These are phyloP conservation scores for Cydia amplana DNA, from an alignment of 1,140 invertebrate genomes.

Conservation along the genomic window DNA sequence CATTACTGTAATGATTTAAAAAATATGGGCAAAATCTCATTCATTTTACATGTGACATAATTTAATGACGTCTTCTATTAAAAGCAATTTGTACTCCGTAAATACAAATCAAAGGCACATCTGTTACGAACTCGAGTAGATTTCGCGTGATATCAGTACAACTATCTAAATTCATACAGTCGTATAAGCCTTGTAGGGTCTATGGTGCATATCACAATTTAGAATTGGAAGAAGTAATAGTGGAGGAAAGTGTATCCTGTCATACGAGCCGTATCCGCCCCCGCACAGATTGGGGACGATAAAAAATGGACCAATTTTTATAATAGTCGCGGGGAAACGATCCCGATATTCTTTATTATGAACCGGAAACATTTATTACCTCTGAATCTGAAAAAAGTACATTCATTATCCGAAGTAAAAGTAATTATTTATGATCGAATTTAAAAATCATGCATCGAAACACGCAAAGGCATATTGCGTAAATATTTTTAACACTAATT, in stretches of 20 bases:
- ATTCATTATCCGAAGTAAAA: constrained; percentile 33
- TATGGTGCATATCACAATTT: background rate
- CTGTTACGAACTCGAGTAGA: constrained; percentile 59
- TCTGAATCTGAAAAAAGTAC: constrained; percentile 60
- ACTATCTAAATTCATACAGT: background rate
- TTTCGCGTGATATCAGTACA: constrained; percentile 64
- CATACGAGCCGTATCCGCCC: constrained; percentile 75
- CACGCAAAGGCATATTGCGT: too few species aligned
- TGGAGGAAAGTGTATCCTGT: constrained; percentile 70
- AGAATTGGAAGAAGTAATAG: background rate
- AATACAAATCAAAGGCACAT: constrained; percentile 46
- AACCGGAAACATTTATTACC: constrained; percentile 76
- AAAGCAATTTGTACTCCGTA: constrained; percentile 26
- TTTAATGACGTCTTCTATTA: constrained; percentile 15
- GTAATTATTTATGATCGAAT: background rate
- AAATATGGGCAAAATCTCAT: constrained; percentile 32
- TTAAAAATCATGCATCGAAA: too few species aligned
- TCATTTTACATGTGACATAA: constrained; percentile 20
- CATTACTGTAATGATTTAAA: background rate
- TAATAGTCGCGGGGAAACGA: constrained; percentile 67
- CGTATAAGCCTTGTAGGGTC: background rate
- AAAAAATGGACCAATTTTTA: constrained; percentile 77
- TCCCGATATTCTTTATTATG: constrained; percentile 69
- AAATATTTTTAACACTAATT: too few species aligned
- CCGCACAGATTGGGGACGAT: constrained; percentile 60